Base-by-base conservation (phyloP, 2,888 invertebrate genomes). In the Acronicta psi region DNA sequence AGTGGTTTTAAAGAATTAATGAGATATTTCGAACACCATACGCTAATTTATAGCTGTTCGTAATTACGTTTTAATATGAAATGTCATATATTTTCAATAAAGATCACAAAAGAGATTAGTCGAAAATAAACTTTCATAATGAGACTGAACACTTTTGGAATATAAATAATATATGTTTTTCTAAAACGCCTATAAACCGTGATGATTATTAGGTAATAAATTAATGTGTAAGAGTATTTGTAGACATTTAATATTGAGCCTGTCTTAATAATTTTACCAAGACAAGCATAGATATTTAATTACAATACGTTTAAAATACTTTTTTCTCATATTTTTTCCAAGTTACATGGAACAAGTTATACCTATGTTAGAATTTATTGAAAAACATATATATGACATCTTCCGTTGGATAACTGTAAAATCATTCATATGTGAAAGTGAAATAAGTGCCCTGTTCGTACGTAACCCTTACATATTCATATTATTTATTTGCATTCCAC, bases 1-100 rank as follows among this genome's bases (percentile, higher is more conserved):
- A 69, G 77, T 75, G 64, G 74, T 80, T 79, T 81, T 79, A 75
- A 65, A 73, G 73, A 72, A 70, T 79, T 83, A 79, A 82, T 74
- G 72, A 81, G 77, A 75, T 77, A 76, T 81, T 81, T 71, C 65
- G 63, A 72, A 81, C 77, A 75, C 76, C 67, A 73, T 69, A 75
- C 75, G 80, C 73, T 73, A 84, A 81, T 73, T 79, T 80, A 79
- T 83, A 69, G 75, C 75, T 75, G 63, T 73, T 68, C 65, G 67
- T 75, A 66, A 73, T 70, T 75, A 71, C 66, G 42, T 69, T 73
- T 65, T 59, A 71, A 73, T 71, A 69, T 65, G 58, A 66, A 68
- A 71, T 73, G 70, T 73, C 68, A 71, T 80, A 66, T 69, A 74
- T 59, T 69, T 66, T 64, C 63, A 72, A 75, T 74, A 76, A 69